Conservation (phyloP, 2,797 vertebrate species). For the Hylomyscus alleni region DNA sequence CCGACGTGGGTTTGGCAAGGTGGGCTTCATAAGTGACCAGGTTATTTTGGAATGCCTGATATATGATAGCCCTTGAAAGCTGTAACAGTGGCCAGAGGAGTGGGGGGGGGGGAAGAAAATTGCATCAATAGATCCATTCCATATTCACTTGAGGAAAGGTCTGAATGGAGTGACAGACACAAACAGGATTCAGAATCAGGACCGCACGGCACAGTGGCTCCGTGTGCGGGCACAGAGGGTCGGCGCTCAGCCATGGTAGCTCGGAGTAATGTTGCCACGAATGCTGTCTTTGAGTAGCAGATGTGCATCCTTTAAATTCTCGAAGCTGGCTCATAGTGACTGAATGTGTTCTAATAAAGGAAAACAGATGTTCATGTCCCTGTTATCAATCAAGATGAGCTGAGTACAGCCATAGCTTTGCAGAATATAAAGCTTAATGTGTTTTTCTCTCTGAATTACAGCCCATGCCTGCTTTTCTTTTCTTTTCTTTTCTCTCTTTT, state of each 20-base stretch:
- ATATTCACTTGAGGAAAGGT: background rate
- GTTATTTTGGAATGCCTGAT: background rate
- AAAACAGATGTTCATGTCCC: background rate
- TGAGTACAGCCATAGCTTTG: background rate
- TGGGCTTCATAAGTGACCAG: background rate
- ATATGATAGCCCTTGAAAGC: background rate
- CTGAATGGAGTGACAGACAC: background rate
- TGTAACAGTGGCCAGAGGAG: background rate
- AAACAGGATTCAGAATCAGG: background rate
- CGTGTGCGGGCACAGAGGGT: accelerated
- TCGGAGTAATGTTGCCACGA: accelerated
- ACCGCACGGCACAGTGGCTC: no score
- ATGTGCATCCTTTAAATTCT: background rate
- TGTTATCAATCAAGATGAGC: background rate
- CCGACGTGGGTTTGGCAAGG: accelerated
- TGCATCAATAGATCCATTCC: background rate
- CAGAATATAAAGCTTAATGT: background rate
- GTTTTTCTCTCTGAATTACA: background rate
- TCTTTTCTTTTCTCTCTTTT: background rate
- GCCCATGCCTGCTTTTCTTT: background rate
- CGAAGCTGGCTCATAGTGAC: background rate
- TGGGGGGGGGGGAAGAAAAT: background rate
- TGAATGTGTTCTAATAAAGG: background rate
- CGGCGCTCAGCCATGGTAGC: accelerated
- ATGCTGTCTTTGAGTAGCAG: background rate